Evolutionary conservation across 2,888 invertebrate genomes (phyloP), one percentile per base, ranked within the genome.

Genomic region (Cepaea hortensis): DNA sequence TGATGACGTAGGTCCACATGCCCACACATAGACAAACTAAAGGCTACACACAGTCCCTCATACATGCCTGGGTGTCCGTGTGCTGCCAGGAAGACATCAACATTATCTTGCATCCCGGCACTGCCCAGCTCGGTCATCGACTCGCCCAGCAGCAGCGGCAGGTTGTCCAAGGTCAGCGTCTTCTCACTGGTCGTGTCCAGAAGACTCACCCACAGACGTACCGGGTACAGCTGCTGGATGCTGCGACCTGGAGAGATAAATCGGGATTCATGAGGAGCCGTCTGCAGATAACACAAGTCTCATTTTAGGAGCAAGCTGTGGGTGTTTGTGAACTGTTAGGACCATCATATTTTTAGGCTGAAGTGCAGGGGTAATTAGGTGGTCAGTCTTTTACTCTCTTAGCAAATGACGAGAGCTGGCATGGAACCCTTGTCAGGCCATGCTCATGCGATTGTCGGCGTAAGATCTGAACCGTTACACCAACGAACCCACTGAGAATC

Each of bases 161-260:
- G 76, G 68, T 85, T 85, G 76, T 85, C 85, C 20, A 86, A 61
- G 62, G 85, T 85, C 81, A 85, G 62, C 13, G 86, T 46, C 20
- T 5, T 55, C 35, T 77, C 76, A 6, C 7, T 81, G 65, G 35
- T 50, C 11, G 61, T 81, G 72, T 86, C 86, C 20, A 82, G 48
- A 2, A 82, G 35, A 18, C 81, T 75, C 6, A 86, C 68, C 81
- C 82, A 86, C 35, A 86, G 68, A 6, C 82, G 75, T 0, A 82
- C 11, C 1, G 86, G 86, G 50, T 76, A 86, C 6, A 76, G 1
- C 23, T 82, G 81, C 55, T 86, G 86, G 18, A 82, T 48, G 11
- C 76, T 50, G 18, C 81, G 81, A 76, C 76, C 86, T 86, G 82
- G n/a, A 79, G 72, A 23, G 62, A 50, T 15, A 23, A 72, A 20